Conservation (phyloP, 2,113 vertebrate genomes). For the human region GRCh38 chr15:68759501-68760000, state of each 20-base stretch:
- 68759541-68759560: not conserved
- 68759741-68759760: not conserved
- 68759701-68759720: not conserved
- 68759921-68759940: no score
- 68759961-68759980: fast-evolving
- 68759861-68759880: not conserved
- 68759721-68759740: not conserved
- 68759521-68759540: not conserved
- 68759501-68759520: not conserved
- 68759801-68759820: not conserved
- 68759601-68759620: not conserved
- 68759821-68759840: not conserved
- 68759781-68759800: not conserved
- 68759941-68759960: fast-evolving
- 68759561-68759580: not conserved
- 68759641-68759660: not conserved
- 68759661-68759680: not conserved
- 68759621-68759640: no score
- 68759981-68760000: no score
- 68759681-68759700: not conserved
- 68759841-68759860: no score
- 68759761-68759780: not conserved
- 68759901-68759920: not conserved
- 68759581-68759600: not conserved
- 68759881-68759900: not conserved